These are phyloP conservation scores for Ceratoteleas bidentatus DNA, from an alignment of 1,140 invertebrate genomes.

Conservation along the genomic window DNA sequence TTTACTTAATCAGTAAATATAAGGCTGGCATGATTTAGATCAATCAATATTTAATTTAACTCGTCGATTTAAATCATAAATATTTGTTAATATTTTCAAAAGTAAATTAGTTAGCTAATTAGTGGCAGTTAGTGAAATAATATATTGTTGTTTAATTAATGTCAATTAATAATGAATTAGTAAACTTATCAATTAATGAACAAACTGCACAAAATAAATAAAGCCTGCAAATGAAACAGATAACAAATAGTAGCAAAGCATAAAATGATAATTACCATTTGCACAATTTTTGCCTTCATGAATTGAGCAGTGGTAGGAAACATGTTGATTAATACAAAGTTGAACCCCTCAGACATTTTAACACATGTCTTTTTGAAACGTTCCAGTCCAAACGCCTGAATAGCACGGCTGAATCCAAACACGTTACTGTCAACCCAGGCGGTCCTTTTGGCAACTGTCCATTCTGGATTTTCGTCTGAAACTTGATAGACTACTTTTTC, in stretches of 20 bases:
- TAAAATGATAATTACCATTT: conserved; percentile 66
- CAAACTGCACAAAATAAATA: background rate
- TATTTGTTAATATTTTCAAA: no score
- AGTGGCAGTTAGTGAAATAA: no score
- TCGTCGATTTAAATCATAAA: no score
- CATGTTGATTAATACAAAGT: conserved; percentile 88
- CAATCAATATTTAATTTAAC: no score
- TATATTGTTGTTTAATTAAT: no score
- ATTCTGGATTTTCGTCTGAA: conserved; percentile 85
- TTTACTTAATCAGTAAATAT: no score
- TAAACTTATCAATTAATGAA: background rate
- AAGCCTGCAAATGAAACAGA: background rate
- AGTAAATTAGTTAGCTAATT: no score
- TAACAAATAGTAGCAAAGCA: background rate
- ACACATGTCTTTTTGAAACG: conserved; percentile 92
- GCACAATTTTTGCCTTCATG: conserved; percentile 75
- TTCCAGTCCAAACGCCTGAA: conserved; percentile 93
- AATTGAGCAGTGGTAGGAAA: conserved; percentile 82
- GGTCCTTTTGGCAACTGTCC: conserved; percentile 89
- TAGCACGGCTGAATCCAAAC: conserved; percentile 91
- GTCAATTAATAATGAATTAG: background rate
- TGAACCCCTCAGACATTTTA: conserved; percentile 91
- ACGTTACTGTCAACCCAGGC: conserved; percentile 94
- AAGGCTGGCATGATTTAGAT: no score
- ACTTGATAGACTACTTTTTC: conserved; percentile 92